Evolutionary conservation across 2,888 invertebrate species (phyloP).

Genomic region (Amiota minor): DNA sequence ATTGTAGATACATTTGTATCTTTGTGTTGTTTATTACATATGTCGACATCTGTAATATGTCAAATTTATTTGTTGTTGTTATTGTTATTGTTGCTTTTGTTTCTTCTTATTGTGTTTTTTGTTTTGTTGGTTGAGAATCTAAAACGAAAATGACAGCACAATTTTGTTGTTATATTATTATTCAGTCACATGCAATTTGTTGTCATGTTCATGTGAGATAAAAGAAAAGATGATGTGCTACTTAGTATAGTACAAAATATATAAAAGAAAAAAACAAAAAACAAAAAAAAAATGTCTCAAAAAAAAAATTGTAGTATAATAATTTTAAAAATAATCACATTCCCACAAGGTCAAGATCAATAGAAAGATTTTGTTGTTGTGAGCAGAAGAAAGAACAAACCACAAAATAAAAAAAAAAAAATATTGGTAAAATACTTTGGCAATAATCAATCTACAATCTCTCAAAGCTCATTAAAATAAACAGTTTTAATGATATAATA

Average conservation of each 20-base stretch:
- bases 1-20: background rate
- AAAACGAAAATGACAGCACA: constrained; percentile 27
- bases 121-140: constrained; percentile 9
- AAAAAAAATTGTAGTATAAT: background rate
- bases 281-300: background rate
- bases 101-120: too few species aligned
- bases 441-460: too few species aligned
- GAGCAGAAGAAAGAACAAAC: background rate
- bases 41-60: constrained; percentile 27
- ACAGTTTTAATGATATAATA: too few species aligned
- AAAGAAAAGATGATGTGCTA: constrained; percentile 8
- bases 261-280: too few species aligned
- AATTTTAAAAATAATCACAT: background rate
- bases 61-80: constrained; percentile 1
- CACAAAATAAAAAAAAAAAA: background rate
- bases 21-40: background rate
- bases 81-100: too few species aligned
- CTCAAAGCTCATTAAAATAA: too few species aligned
- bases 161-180: background rate
- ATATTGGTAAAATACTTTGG: too few species aligned
- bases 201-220: constrained; percentile 20
- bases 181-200: background rate
- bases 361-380: background rate
- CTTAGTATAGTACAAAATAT: background rate
- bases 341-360: constrained; percentile 4